Evolutionary conservation across 2,797 vertebrate species (phyloP), one percentile per base, ranked within the genome.

Genomic region (Gambelia wislizenii): DNA sequence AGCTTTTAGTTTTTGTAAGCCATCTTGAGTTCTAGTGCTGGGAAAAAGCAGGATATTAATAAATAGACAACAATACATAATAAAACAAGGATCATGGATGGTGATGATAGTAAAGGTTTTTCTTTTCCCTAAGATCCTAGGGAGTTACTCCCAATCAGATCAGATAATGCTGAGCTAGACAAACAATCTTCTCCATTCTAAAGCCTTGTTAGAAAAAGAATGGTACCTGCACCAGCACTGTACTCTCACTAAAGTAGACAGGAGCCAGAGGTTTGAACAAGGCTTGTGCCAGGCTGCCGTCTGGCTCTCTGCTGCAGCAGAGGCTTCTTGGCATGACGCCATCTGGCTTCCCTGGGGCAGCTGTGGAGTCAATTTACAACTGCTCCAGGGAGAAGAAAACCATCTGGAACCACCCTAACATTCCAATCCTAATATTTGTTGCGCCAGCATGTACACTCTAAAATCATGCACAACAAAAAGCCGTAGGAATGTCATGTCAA

Each of bases 351-450:
- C 78, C 47, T 78, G 27, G 82, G 82, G 82, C 56, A 84, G 82
- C 75, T 78, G 74, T 70, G 20, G 49, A 52, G 36, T 77, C 72
- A 88, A 88, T 88, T 88, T 83, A 88, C 59, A 82, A 87, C 59
- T 33, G 33, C 80, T 59, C 70, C 49, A 61, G n/a, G 80, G 80
- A 76, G 44, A 86, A 52, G 33, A 59, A 64, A 78, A 56, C 85
- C 85, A 86, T 78, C 85, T 86, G 85, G 56, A 78, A 67, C 74
- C 85, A 86, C 85, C 85, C 85, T 86, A 78, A 77, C 59, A 77
- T 75, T 75, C 80, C n/a, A 49, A 36, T 75, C 70, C 87, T 76
- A 75, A 83, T 88, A 76, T 83, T 88, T 83, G 80, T 64, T 88
- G 70, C 70, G 3, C 44, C 70, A 25, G 25, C 74, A 64, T 52